Base-by-base conservation (phyloP, 2,888 invertebrate species). In the Meteorus cinctellus region DNA sequence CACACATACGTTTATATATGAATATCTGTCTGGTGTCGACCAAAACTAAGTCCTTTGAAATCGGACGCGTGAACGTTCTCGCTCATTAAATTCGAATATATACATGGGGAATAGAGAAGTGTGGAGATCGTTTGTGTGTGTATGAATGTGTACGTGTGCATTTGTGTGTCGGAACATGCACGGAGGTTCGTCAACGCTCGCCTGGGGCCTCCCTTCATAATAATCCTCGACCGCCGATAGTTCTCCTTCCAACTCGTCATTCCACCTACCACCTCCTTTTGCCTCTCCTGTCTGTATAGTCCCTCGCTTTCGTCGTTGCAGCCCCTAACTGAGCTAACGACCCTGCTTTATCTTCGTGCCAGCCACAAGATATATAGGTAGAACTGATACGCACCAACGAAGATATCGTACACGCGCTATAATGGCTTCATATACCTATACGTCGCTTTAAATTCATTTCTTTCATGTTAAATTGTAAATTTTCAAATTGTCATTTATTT, bases 161-260 rank as follows among this genome's bases (percentile, higher is more conserved):
- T 41, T 41, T 71, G 45, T 72, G 62, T 71, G 75, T 76, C 36
- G 60, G 29, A 27, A 63, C 45, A 62, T 60, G 71, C 62, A 62
- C 29, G 59, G 76, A 76, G 76, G 76, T 76, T 82, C 81, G 81
- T 81, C 82, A 79, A 78, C 79, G 79, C 74, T 75, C 72, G 82
- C 82, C 81, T 72, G 74, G 78, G 82, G 82, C 68, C 48, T 62
- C 72, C 76, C 77, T 78, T 80, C 81, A 78, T 83, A 82, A 83
- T 82, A 81, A 83, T 83, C 81, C 81, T 80, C 82, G 81, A 82
- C 82, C 81, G 80, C 80, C 81, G 77, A 82, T 80, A 81, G 80
- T 81, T 77, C 75, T 80, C 78, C 79, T 78, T 78, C 79, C 76
- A 81, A 75, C 19, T 55, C 55, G n/a, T 55, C 55, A 10, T 63